These are phyloP conservation scores for Euura saliciscinereae DNA, from an alignment of 1,140 invertebrate species.

Conservation along the genomic window DNA sequence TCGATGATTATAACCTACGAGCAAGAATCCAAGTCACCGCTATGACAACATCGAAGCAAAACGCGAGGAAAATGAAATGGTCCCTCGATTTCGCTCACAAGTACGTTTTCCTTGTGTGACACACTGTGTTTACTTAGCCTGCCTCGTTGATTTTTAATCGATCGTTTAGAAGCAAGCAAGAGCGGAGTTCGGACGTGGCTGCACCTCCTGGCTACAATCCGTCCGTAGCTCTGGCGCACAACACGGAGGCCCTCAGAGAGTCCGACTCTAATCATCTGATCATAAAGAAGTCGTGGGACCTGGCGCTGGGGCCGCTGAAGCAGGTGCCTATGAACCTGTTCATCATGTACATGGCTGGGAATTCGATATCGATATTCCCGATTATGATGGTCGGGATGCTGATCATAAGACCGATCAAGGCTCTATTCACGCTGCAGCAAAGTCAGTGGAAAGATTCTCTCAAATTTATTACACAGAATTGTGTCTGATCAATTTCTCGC, in stretches of 20 bases:
- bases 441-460: slow-evolving; percentile 59
- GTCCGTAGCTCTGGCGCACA: slow-evolving; percentile 70
- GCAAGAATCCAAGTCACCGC: neutral
- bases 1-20: neutral
- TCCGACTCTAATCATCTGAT: slow-evolving; percentile 82
- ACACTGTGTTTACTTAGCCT: too few relatives aligned
- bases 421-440: slow-evolving; percentile 87
- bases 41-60: slow-evolving; percentile 42
- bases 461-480: neutral
- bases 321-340: slow-evolving; percentile 99
- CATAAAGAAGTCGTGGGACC: slow-evolving; percentile 97
- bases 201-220: slow-evolving; percentile 86
- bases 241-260: slow-evolving; percentile 77
- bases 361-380: slow-evolving; percentile 98
- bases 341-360: slow-evolving; percentile 99
- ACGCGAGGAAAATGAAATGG: slow-evolving; percentile 57
- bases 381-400: slow-evolving; percentile 99
- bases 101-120: too few relatives aligned
- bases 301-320: slow-evolving; percentile 93
- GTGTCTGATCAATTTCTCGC: slow-evolving; percentile 24
- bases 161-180: slow-evolving; percentile 52
- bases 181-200: slow-evolving; percentile 63
- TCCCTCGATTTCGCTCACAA: slow-evolving; percentile 58
- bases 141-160: neutral
- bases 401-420: slow-evolving; percentile 93